Evolutionary conservation across 2,113 vertebrate genomes (phyloP), one percentile per base, ranked within the genome.

Genomic region (Suricata suricatta): DNA sequence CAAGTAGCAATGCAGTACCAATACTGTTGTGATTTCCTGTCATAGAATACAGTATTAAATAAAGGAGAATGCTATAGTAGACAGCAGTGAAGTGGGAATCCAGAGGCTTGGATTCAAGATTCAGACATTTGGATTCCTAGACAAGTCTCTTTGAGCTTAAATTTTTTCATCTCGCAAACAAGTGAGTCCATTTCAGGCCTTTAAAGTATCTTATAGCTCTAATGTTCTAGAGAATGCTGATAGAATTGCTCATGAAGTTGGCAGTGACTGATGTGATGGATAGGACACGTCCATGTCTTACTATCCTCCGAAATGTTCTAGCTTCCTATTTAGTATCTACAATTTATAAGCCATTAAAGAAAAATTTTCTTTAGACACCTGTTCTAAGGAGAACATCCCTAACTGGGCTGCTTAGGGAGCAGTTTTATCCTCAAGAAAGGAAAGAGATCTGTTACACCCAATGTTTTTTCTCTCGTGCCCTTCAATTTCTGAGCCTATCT

Each of bases 341-440:
- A 68, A 19, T 52, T 19, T 57, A 64, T 0, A 54, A 71, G 8
- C 25, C 41, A 23, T 21, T 83, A 25, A 68, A 66, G 63, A 90
- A 82, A 82, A 57, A 44, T 52, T 33, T 88, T 60, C 31, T 25
- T 69, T 41, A 29, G 35, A 69, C 23, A 71, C 10, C 82, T 92
- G 29, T 76, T 88, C 10, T 93, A 95, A 77, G 25, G 77, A 88
- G 54, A 93, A 95, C 33, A 79, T 77, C 31, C 35, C 44, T 60
- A 92, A 33, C 1, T 44, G 33, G 80, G 23, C 57, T 50, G 15
- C 23, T 14, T 50, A 68, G 21, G 52, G 33, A 77, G 66, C 4
- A 81, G 90, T 82, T 97, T 93, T 23, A 93, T n/a, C 44, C 68
- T 93, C 13, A 87, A 27, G 16, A 54, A 87, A 93, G 31, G 4